Evolutionary conservation across 2,113 vertebrate species (phyloP).

Genomic region (Anser cygnoides): DNA sequence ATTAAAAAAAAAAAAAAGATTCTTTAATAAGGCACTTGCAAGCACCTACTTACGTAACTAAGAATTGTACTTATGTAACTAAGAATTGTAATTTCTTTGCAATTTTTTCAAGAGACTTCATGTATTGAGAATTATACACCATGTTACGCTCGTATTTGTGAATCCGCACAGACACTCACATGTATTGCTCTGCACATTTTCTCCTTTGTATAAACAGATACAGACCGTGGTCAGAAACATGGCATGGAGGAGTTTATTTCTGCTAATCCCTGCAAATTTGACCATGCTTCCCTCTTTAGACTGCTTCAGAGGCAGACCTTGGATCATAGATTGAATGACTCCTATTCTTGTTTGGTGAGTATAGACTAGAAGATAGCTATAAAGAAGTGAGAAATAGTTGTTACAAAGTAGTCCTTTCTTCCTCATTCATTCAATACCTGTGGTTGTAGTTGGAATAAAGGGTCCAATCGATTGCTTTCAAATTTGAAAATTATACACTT

Average conservation of each 20-base stretch:
- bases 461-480: slow-evolving; percentile 86
- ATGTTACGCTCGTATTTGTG: background rate
- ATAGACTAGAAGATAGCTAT: slow-evolving; percentile 53
- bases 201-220: slow-evolving; percentile 71
- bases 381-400: slow-evolving; percentile 75
- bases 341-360: slow-evolving; percentile 97
- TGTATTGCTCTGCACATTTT: background rate
- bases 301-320: slow-evolving; percentile 91
- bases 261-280: slow-evolving; percentile 87
- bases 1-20: background rate
- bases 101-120: background rate
- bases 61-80: background rate
- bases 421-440: slow-evolving; percentile 75
- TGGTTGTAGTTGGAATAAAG: slow-evolving; percentile 81
- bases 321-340: slow-evolving; percentile 95
- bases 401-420: slow-evolving; percentile 76
- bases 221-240: slow-evolving; percentile 90
- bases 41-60: background rate
- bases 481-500: slow-evolving; percentile 90
- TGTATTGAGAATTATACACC: background rate
- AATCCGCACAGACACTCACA: background rate
- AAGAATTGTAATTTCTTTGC: background rate
- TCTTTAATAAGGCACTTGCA: background rate
- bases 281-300: slow-evolving; percentile 90
- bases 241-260: slow-evolving; percentile 95